phyloP scores from a whole-genome alignment of 2,113 vertebrate genomes.

The rat (Rattus norvegicus) region GRCr8 NC_086031.1:46288001-46288500 shows the following conservation, averaged over 20 bases:
- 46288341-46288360: neutral
- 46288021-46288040: neutral
- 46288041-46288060: neutral
- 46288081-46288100: accelerated
- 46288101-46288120: neutral
- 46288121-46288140: neutral
- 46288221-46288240: conserved; percentile 72
- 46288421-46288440: conserved; percentile 68
- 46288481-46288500: neutral
- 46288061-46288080: neutral
- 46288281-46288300: conserved; percentile 60
- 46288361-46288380: neutral
- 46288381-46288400: neutral
- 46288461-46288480: neutral
- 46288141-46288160: neutral
- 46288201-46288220: conserved; percentile 69
- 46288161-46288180: neutral
- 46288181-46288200: conserved; percentile 50
- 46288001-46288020: neutral
- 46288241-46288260: conserved; percentile 72
- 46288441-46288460: neutral
- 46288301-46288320: conserved; percentile 31
- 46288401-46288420: neutral
- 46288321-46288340: neutral
- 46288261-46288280: conserved; percentile 72